Percentiles rank a stretch among this genome's conserved stretches.
phyloP scores from a whole-genome alignment of 2,797 vertebrate species.

The Forpus xanthops region DNA sequence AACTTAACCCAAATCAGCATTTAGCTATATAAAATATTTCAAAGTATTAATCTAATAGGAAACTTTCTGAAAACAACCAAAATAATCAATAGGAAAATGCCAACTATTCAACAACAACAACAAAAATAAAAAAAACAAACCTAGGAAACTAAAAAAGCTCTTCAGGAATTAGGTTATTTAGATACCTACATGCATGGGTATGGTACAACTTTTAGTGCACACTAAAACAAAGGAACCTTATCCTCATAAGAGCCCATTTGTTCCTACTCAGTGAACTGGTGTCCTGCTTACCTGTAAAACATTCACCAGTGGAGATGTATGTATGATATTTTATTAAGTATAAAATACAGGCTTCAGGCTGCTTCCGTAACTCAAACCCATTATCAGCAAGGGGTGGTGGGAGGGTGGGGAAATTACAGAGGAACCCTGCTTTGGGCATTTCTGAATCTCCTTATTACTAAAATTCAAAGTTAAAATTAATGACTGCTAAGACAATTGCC shows the following conservation, averaged over 20 bases:
- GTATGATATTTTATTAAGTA: not conserved
- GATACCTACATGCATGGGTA: fast-evolving
- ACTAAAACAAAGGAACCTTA: not conserved
- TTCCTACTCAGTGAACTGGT: not conserved
- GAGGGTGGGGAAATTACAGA: not conserved
- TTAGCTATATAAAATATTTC: not conserved
- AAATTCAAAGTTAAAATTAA: not conserved
- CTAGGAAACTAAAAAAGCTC: not conserved
- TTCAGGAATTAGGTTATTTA: not conserved
- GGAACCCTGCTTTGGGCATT: not conserved
- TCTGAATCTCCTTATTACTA: not conserved
- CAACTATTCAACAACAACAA: not conserved
- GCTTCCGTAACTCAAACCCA: not conserved
- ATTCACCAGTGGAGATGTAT: not conserved
- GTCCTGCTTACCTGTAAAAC: not conserved
- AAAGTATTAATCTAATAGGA: not conserved
- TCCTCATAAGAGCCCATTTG: not conserved
- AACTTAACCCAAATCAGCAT: not conserved
- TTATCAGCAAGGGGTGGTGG: not conserved
- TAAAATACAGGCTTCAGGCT: not conserved
- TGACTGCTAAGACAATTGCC: not conserved
- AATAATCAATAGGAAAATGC: not conserved
- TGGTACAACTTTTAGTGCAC: not conserved
- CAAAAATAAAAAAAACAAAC: too few species aligned
- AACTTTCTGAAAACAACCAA: not conserved